phyloP scores from a whole-genome alignment of 2,888 invertebrate species.

The Hirtodrosophila cameraria region DNA sequence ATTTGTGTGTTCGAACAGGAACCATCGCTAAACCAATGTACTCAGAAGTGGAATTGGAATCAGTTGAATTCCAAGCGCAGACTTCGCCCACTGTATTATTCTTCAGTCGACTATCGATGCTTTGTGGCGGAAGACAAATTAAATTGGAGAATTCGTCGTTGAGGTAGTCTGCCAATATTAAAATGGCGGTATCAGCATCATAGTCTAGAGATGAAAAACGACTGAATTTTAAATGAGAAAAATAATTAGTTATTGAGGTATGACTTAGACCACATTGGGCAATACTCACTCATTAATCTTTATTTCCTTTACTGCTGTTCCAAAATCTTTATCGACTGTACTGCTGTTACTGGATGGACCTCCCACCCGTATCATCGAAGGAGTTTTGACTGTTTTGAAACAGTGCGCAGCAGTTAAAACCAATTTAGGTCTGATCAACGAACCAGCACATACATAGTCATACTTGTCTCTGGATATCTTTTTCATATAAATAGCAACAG shows the following conservation, averaged over 20 bases:
- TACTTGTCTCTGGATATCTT: fast-evolving
- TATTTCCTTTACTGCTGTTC: not conserved
- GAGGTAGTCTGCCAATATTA: fast-evolving
- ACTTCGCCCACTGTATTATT: not conserved
- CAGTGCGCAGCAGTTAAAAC: conserved; percentile 51
- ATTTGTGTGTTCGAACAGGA: too few relatives aligned
- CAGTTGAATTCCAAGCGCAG: not conserved
- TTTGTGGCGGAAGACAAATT: conserved; percentile 34
- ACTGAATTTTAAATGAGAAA: too few relatives aligned
- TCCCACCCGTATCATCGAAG: not conserved
- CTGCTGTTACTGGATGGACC: fast-evolving
- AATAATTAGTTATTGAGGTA: too few relatives aligned
- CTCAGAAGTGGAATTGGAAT: too few relatives aligned
- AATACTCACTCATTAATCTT: not conserved
- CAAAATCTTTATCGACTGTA: fast-evolving
- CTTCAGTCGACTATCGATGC: too few relatives aligned
- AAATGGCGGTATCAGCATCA: not conserved
- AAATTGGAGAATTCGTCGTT: not conserved
- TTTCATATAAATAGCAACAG: conserved; percentile 2
- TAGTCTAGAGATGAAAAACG: too few relatives aligned
- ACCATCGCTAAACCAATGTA: too few relatives aligned
- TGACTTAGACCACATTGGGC: too few relatives aligned
- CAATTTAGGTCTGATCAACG: conserved; percentile 6
- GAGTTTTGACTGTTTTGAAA: not conserved
- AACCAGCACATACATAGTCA: conserved; percentile 16